Base-by-base conservation (phyloP, 2,113 vertebrate species). In the Pseudorectes ferrugineus region DNA sequence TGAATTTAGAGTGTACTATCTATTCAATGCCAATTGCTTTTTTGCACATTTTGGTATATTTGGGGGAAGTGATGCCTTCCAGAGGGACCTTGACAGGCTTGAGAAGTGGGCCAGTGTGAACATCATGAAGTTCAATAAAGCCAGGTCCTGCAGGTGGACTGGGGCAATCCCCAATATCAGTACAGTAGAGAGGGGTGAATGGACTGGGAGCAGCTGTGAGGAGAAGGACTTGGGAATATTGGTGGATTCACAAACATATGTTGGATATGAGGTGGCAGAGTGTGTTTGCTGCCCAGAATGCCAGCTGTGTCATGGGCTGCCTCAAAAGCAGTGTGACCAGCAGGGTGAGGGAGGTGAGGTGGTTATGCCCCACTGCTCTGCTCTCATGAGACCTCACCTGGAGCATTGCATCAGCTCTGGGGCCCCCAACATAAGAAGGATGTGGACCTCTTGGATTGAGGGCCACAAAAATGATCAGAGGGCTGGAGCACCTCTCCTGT, bases 131-230 rank as follows among this genome's bases (percentile, higher is more conserved):
- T 55, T 62, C 36, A 77, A 40, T 33, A 92, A 76, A 31, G 20
- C 18, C 3, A 6, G 20, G 58, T 68, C 43, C 21, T 59, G 20
- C 25, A 73, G 1, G 0, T 38, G 14, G 22, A 2, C 18, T 26
- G 17, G 5, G 15, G 8, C 23, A 84, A 29, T 43, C 6, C 21
- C 17, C 38, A 52, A 0, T 36, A 59, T 13, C 14, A 63, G 4
- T 29, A 45, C 10, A 57, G 36, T 6, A 10, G 25, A 21, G 11
- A 43, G 3, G 5, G 12, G 7, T 20, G 25, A 38, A 52, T 33
- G 12, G 42, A 35, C n/a, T 79, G 31, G 26, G 28, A 84, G 20
- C 55, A 94, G 14, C 16, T 24, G 19, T 49, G 45, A 38, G 51
- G 45, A 61, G n/a, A 75, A 66, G 20, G 25, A 19, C 9, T 61